Evolutionary conservation across 1,140 invertebrate species (phyloP).

Genomic region (Seison nebaliae): DNA sequence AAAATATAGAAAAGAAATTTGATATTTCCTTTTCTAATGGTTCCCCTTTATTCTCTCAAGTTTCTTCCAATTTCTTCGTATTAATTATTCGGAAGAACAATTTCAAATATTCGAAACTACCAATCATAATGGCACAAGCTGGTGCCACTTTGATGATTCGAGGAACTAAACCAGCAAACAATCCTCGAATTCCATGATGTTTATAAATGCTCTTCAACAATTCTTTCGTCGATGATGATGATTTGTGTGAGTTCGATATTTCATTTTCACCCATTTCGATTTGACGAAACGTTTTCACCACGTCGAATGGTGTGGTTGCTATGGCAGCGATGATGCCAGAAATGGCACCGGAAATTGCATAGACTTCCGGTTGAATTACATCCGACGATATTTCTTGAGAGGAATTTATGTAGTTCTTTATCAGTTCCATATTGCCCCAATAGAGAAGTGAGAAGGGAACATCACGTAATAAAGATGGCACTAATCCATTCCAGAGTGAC

Average conservation of each 20-base stretch:
- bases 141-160: slow-evolving; percentile 12
- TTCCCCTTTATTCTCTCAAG: too few species aligned
- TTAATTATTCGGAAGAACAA: too few species aligned
- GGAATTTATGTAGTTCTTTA: slow-evolving; percentile 1
- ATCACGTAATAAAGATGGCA: slow-evolving; percentile 6
- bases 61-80: too few species aligned
- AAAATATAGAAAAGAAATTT: too few species aligned
- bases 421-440: slow-evolving; percentile 8
- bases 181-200: slow-evolving; percentile 1
- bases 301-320: slow-evolving; percentile 8
- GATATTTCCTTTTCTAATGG: too few species aligned
- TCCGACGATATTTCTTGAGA: neutral
- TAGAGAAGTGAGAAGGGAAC: slow-evolving; percentile 13
- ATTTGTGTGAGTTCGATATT: neutral
- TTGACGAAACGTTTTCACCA: slow-evolving; percentile 11
- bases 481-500: slow-evolving; percentile 5
- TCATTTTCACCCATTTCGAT: slow-evolving; percentile 9
- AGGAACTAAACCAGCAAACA: slow-evolving; percentile 9
- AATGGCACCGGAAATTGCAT: slow-evolving; percentile 2
- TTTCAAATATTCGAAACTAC: slow-evolving; percentile 11
- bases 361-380: neutral
- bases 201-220: slow-evolving; percentile 2
- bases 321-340: slow-evolving; percentile 4
- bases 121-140: slow-evolving; percentile 13
- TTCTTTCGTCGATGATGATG: neutral